These are phyloP conservation scores for Merodon equestris DNA, from an alignment of 2,888 invertebrate species.

Conservation along the genomic window DNA sequence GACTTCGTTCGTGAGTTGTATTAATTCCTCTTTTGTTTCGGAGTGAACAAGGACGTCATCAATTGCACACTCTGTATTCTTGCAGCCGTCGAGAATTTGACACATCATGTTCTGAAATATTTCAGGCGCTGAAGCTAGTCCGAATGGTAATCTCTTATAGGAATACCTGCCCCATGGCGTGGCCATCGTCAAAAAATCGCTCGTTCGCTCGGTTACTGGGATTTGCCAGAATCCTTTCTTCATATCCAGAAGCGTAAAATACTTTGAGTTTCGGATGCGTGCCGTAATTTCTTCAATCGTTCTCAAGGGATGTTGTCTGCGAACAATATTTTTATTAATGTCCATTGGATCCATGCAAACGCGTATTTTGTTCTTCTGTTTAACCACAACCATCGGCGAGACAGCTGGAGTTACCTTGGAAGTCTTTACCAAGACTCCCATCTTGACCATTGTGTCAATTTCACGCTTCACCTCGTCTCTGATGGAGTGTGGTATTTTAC, in stretches of 20 bases:
- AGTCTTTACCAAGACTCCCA: conserved; percentile 25
- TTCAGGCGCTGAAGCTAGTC: too few species aligned
- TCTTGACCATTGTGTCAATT: conserved; percentile 33
- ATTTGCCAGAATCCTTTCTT: conserved; percentile 20
- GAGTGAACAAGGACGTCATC: conserved; percentile 65
- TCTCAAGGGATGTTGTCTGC: conserved; percentile 14
- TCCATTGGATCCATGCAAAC: conserved; percentile 22
- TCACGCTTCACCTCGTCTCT: conserved; percentile 32
- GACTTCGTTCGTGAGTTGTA: conserved; percentile 59
- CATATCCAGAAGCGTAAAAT: conserved; percentile 5
- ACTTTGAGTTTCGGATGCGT: conserved; percentile 7
- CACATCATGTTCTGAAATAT: too few species aligned
- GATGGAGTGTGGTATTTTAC: conserved; percentile 35
- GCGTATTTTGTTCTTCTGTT: conserved; percentile 20
- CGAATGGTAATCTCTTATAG: conserved; percentile 9
- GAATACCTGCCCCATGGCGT: conserved; percentile 14
- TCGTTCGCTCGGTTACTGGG: background rate
- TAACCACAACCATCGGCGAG: conserved; percentile 21
- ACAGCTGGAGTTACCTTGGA: background rate
- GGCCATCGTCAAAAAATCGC: conserved; percentile 11
- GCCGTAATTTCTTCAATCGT: background rate
- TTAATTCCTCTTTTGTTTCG: background rate
- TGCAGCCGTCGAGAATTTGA: background rate
- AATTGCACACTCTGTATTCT: background rate
- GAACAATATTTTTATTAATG: conserved; percentile 16